Percentiles rank a stretch among this genome's conserved stretches.
phyloP scores from a whole-genome alignment of 2,113 vertebrate species.

The Notarius quadriscutis region DNA sequence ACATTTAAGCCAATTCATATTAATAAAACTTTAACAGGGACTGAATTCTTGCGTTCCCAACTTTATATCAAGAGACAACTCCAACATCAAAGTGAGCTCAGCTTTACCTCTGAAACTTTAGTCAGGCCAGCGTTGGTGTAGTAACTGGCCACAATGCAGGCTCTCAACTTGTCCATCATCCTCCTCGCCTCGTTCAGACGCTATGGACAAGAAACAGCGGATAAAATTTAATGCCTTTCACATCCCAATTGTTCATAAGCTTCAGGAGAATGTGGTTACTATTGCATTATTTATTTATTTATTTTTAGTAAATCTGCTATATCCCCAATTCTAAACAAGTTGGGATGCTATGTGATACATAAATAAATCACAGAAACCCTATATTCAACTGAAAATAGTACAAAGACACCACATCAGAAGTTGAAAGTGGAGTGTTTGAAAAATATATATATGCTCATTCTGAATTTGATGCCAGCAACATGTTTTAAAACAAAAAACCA shows the following conservation, averaged over 20 bases:
- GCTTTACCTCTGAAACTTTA: slow-evolving; percentile 86
- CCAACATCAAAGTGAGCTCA: background rate
- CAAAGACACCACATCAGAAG: no score
- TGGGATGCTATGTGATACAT: no score
- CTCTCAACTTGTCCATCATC: slow-evolving; percentile 99
- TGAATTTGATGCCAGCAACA: no score
- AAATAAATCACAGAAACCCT: no score
- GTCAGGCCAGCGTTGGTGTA: slow-evolving; percentile 89
- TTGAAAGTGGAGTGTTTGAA: no score
- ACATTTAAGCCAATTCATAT: background rate
- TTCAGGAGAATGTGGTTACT: background rate
- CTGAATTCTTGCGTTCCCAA: background rate
- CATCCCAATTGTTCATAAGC: background rate
- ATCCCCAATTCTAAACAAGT: no score
- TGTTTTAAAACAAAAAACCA: no score
- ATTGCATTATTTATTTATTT: no score
- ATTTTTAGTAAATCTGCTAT: background rate
- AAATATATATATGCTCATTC: no score
- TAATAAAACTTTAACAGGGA: background rate
- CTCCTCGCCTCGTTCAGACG: slow-evolving; percentile 93
- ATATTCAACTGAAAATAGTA: no score
- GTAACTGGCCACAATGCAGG: slow-evolving; percentile 97
- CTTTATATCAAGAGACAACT: background rate
- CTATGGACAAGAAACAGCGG: slow-evolving; percentile 64
- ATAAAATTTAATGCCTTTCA: background rate